Evolutionary conservation across 2,888 invertebrate species (phyloP), one percentile per base, ranked within the genome.

Genomic region (Cepaea hortensis): DNA sequence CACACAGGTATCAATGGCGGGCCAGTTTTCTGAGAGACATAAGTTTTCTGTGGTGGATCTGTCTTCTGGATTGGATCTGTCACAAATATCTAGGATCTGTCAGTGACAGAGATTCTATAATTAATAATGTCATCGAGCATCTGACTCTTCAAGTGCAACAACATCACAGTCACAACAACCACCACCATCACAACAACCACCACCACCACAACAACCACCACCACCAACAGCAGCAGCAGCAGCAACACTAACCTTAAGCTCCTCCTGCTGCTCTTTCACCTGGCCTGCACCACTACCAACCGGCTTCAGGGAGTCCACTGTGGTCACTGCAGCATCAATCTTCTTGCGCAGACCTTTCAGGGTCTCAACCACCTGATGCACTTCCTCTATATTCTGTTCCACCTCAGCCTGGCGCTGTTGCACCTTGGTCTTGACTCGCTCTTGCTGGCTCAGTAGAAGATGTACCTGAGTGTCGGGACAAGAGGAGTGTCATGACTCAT

Each of bases 241-340:
- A 18, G 48, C 50, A 75, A 18, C 46, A 68, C 88, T 86, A 84
- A 94, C 94, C 72, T 97, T 96, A 94, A 98, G 97, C 95, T 98
- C 98, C 91, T 97, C 97, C 95, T 98, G 98, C 92, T 98, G 98
- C 0, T 96, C 96, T 85, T 98, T 96, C 92, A 99, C 98, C 88
- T 97, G 97, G 88, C 98, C 98, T 55, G 98, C 97, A 93, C 99
- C 98, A 0, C 98, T 97, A 5, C 97, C 97, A 0, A 98, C 97
- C 0, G 98, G 97, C 93, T 97, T 90, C 89, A 94, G 90, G 85
- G 93, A 91, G 80, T 92, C 91, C 20, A 93, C 89, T 35, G 91
- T 90, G 13, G 91, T 89, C 15, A 94, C 89, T 18, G 91, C 88
- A 48, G 85, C 68, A 88, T 91, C 93, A 48, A 93, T 90, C 77